Evolutionary conservation across 1,140 invertebrate species (phyloP), one percentile per base, ranked within the genome.

Genomic region (Yoshiicerus persimilis): DNA sequence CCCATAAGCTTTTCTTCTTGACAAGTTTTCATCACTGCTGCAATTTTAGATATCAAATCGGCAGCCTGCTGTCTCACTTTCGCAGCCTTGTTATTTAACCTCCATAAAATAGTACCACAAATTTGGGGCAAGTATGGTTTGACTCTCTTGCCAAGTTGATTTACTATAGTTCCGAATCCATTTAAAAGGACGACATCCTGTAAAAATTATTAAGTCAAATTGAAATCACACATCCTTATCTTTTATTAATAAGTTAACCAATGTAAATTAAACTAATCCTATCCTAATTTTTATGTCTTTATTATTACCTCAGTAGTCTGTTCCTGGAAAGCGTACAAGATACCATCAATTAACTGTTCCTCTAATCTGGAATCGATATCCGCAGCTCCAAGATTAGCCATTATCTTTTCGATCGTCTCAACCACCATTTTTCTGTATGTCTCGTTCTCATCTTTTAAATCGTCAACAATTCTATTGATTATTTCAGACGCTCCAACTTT

Each of bases 401-500:
- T 98, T 87, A 99, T 97, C 93, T 99, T 99, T 92, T 99, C 99
- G 89, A 99, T 99, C 0, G 98, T 99, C 93, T 99, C 99, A 98
- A 99, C 99, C 0, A 99, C 99, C 99, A 99, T 99, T 94, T 99
- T 99, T 88, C 99, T 94, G 92, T 99, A 99, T 91, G 99, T 98
- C 93, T 99, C 99, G 93, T 99, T 99, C 93, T 99, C 99, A 93
- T 99, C 99, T 93, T 99, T 99, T 39, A 99, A 93, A 93, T 99
- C 99, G 92, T 99, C 99, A 0, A 99, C 99, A 64, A 99, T 98
- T 85, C 99, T 95, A 92, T 98, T 98, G 86, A 99, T 98, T 87
- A 99, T 99, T 94, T 99, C 99, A 0, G 98, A 98, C 1, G 98
- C 97, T 8, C 99, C 99, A 88, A 99, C 98, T 94, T 99, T 99